phyloP scores from a whole-genome alignment of 2,888 invertebrate genomes.

The Chrysolina americana region DNA sequence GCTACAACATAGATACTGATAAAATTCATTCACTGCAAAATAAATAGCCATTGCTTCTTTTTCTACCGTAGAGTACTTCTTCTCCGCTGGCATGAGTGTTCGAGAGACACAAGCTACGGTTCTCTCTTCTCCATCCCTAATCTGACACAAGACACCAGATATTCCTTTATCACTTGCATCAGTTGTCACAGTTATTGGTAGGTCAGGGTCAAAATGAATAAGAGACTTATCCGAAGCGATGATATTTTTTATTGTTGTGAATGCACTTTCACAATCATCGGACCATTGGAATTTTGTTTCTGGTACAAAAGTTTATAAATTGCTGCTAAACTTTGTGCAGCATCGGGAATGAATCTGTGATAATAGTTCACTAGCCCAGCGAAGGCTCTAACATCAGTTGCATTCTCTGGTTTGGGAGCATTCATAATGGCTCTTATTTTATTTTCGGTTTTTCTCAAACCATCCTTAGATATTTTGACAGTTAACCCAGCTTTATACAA shows the following conservation, averaged over 20 bases:
- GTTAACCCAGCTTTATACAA: slow-evolving; percentile 55
- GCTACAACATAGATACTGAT: slow-evolving; percentile 37
- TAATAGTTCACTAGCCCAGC: slow-evolving; percentile 44
- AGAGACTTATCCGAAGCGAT: slow-evolving; percentile 43
- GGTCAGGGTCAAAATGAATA: slow-evolving; percentile 47
- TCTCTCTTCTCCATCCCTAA: slow-evolving; percentile 41
- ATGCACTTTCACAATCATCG: slow-evolving; percentile 43
- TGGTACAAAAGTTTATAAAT: slow-evolving; percentile 44
- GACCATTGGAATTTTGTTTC: slow-evolving; percentile 42
- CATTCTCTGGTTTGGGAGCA: slow-evolving; percentile 37
- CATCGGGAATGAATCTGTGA: slow-evolving; percentile 41
- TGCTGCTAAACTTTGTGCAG: slow-evolving; percentile 36
- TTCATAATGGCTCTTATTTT: slow-evolving; percentile 45
- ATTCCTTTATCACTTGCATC: slow-evolving; percentile 43
- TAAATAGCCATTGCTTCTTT: slow-evolving; percentile 46
- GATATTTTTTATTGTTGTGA: slow-evolving; percentile 41
- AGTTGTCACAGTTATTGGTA: slow-evolving; percentile 42
- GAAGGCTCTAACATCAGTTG: slow-evolving; percentile 35
- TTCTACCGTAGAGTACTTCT: slow-evolving; percentile 40
- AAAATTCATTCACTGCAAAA: slow-evolving; percentile 41
- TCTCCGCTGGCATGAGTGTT: slow-evolving; percentile 40
- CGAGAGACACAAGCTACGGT: slow-evolving; percentile 44
- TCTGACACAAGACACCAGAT: slow-evolving; percentile 37
- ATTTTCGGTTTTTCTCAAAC: slow-evolving; percentile 44
- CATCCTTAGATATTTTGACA: slow-evolving; percentile 52